A percentile compares a stretch with the other conserved stretches of the same genome.
phyloP scores from a whole-genome alignment of 2,888 invertebrate genomes.

The Orthosia gracilis region DNA sequence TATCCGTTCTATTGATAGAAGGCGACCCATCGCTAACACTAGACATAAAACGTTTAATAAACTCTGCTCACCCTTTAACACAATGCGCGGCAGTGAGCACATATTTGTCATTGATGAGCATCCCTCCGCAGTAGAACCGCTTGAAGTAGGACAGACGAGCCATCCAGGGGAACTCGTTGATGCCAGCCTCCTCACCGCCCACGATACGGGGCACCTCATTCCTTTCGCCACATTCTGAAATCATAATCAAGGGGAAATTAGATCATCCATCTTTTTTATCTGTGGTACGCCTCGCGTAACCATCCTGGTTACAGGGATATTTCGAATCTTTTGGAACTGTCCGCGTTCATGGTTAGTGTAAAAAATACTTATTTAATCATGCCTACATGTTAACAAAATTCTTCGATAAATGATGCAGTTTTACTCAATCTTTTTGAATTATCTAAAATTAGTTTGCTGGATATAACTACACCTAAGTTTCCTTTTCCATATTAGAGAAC shows the following conservation, averaged over 20 bases:
- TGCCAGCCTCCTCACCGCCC: slow-evolving; percentile 94
- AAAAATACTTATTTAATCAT: not conserved
- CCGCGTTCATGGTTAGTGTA: not conserved
- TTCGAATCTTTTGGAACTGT: no score
- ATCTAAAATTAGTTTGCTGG: not conserved
- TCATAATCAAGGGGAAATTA: not conserved
- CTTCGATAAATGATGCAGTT: not conserved
- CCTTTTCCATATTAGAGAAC: not conserved
- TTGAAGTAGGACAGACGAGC: slow-evolving; percentile 96
- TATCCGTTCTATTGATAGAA: not conserved
- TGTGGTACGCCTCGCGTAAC: not conserved
- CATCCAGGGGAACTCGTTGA: slow-evolving; percentile 97
- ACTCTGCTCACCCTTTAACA: slow-evolving; percentile 94
- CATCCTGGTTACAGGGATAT: not conserved
- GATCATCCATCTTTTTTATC: not conserved
- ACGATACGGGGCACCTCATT: slow-evolving; percentile 96
- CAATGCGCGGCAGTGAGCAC: slow-evolving; percentile 97
- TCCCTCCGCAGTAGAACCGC: slow-evolving; percentile 97
- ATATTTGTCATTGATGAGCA: slow-evolving; percentile 96
- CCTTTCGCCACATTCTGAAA: slow-evolving; percentile 95
- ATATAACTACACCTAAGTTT: not conserved
- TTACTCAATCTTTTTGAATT: no score
- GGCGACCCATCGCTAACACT: not conserved
- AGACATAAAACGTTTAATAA: not conserved
- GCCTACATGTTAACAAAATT: no score